These are phyloP conservation scores for Psophia crepitans DNA, from an alignment of 2,113 vertebrate species.

Conservation along the genomic window DNA sequence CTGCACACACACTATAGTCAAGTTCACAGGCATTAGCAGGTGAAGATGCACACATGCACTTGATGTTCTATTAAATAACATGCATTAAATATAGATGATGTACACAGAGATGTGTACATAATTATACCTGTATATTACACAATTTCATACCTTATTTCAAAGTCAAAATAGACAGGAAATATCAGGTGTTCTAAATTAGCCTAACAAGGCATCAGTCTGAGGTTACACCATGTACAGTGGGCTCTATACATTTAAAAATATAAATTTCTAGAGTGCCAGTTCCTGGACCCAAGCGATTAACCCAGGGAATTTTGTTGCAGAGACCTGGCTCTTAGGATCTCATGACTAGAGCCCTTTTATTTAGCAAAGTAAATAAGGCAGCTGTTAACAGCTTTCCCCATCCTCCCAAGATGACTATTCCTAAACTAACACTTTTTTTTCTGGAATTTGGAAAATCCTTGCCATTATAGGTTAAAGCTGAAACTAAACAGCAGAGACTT, in stretches of 20 bases:
- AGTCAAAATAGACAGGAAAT: neutral
- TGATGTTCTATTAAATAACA: neutral
- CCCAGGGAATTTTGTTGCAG: neutral
- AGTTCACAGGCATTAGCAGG: neutral
- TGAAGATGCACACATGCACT: neutral
- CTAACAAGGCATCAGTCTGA: neutral
- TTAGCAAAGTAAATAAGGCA: neutral
- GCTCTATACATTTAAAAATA: neutral
- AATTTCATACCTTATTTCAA: neutral
- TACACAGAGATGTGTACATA: neutral
- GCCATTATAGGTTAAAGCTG: neutral
- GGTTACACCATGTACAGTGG: neutral
- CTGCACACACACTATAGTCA: neutral
- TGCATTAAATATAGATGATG: neutral
- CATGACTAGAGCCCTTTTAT: neutral
- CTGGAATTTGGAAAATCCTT: neutral
- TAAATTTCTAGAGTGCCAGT: neutral
- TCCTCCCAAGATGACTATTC: neutral
- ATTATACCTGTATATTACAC: neutral
- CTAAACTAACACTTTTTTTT: neutral
- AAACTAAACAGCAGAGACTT: neutral
- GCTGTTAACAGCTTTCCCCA: neutral
- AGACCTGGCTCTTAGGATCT: neutral
- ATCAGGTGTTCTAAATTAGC: neutral
- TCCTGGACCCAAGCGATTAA: neutral